Conservation (phyloP, 2,888 invertebrate species). For the Luperina nickerlii region DNA sequence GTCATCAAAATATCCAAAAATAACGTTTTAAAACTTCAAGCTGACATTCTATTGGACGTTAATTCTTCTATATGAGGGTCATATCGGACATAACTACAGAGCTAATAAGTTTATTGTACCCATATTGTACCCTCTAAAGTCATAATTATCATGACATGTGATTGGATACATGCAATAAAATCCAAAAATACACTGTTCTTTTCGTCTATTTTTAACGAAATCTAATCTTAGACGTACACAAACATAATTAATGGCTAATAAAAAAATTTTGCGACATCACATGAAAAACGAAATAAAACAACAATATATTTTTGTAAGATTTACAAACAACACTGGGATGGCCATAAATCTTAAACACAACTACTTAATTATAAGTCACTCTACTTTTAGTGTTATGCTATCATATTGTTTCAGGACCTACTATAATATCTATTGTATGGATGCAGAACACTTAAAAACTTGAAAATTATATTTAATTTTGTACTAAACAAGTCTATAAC, state of each 20-base stretch:
- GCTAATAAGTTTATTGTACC: constrained; percentile 34
- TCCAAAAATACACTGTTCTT: constrained; percentile 25
- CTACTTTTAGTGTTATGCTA: neutral
- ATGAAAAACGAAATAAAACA: neutral
- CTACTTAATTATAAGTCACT: neutral
- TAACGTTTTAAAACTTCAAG: neutral
- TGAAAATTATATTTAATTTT: too few relatives aligned
- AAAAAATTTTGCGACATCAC: constrained; percentile 3
- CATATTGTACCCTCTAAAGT: constrained; percentile 1
- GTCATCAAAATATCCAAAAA: constrained; percentile 5
- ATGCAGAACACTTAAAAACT: neutral
- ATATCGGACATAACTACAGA: neutral
- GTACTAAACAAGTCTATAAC: neutral
- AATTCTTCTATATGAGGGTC: neutral
- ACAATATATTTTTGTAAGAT: neutral
- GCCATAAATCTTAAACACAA: neutral
- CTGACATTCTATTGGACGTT: neutral
- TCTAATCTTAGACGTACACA: constrained; percentile 7
- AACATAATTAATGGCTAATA: constrained; percentile 9
- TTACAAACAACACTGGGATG: neutral
- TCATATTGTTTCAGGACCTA: neutral
- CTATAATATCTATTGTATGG: neutral
- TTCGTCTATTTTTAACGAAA: constrained; percentile 28
- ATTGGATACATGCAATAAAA: constrained; percentile 13
- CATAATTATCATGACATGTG: neutral